Conservation (phyloP, 53 echinoderm and acorn worm genomes). For the Stichopus horrens region DNA sequence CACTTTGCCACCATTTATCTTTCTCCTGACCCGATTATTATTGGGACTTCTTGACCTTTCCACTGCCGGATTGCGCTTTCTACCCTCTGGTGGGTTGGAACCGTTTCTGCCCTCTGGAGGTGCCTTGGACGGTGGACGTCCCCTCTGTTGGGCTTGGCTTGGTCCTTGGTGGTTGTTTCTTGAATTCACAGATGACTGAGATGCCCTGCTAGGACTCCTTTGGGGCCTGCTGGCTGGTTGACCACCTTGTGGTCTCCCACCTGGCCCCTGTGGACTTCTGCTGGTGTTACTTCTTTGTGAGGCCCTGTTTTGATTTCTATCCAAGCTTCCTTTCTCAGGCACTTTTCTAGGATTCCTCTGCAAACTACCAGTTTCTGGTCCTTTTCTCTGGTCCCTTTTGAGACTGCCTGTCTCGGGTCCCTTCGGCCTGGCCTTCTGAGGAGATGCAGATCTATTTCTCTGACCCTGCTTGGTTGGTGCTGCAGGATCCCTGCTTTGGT, state of each 20-base stretch:
- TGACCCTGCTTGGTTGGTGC: slow-evolving; percentile 3
- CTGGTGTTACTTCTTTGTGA: slow-evolving; percentile 21
- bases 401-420: neutral
- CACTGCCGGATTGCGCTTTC: slow-evolving; percentile 7
- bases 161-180: slow-evolving; percentile 10
- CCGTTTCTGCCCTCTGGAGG: neutral
- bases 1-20: slow-evolving; percentile 32
- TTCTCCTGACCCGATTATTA: slow-evolving; percentile 32
- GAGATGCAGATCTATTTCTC: neutral
- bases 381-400: neutral
- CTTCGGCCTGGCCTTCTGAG: neutral
- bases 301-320: slow-evolving; percentile 34
- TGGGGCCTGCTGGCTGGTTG: slow-evolving; percentile 2
- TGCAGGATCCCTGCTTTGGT: neutral
- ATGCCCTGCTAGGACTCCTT: slow-evolving; percentile 15
- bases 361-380: slow-evolving; percentile 35
- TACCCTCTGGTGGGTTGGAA: neutral
- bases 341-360: neutral
- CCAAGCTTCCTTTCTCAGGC: neutral
- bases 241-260: neutral
- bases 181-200: neutral
- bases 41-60: slow-evolving; percentile 31
- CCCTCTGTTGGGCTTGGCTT: neutral
- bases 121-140: neutral
- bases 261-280: neutral